A percentile compares a stretch with the other conserved stretches of the same genome.
These are phyloP conservation scores for Phrynocephalus guinanensis DNA, from an alignment of 2,797 vertebrate genomes.

Conservation along the genomic window DNA sequence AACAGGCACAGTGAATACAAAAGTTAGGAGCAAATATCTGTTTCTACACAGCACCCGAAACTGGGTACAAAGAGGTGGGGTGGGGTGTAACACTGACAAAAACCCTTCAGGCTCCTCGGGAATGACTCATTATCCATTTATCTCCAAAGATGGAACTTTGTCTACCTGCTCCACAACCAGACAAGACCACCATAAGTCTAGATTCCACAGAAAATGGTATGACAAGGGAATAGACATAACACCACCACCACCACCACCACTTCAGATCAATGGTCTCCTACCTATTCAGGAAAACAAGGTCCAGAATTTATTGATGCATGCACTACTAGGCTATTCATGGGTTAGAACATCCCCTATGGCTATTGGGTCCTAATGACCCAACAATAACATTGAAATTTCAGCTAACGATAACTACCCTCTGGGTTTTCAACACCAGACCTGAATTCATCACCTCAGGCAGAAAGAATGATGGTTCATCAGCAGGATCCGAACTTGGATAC, in stretches of 20 bases:
- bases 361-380: not conserved
- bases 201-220: not conserved
- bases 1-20: no score
- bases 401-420: not conserved
- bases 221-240: not conserved
- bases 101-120: not conserved
- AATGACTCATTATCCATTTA: not conserved
- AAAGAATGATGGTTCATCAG: not conserved
- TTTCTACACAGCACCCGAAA: no score
- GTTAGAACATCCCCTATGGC: not conserved
- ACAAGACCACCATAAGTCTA: not conserved
- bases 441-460: not conserved
- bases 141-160: not conserved
- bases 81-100: not conserved
- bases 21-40: no score
- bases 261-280: not conserved
- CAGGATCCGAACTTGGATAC: not conserved
- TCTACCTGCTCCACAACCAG: no score
- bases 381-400: not conserved
- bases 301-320: not conserved
- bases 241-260: not conserved
- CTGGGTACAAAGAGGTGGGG: no score
- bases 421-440: not conserved
- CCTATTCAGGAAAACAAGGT: not conserved
- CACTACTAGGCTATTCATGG: not conserved